Percentiles rank a stretch among this genome's conserved stretches.
Conservation (phyloP, 2,888 invertebrate species). For the Rotaria sp. region DNA sequence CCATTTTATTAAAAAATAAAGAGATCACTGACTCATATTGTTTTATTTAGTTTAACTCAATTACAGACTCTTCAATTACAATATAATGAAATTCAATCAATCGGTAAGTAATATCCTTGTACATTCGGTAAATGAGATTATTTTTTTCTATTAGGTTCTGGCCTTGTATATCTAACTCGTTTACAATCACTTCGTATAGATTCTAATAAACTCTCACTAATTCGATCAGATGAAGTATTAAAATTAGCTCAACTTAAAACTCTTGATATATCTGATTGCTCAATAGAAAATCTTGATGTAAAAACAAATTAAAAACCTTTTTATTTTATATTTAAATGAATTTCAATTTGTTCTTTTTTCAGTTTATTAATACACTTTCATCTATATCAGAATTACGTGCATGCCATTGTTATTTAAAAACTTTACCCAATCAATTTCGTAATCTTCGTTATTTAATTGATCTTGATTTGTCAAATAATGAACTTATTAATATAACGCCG, state of each 20-base stretch:
- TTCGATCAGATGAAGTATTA: background rate
- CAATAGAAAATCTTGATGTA: background rate
- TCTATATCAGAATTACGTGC: conserved; percentile 1
- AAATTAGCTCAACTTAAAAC: background rate
- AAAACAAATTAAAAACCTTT: background rate
- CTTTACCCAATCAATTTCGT: background rate
- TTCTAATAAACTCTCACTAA: background rate
- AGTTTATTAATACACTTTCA: background rate
- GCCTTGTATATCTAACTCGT: background rate
- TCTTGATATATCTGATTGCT: background rate
- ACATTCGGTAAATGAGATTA: background rate
- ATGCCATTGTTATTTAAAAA: background rate
- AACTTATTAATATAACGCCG: background rate
- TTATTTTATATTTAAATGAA: background rate
- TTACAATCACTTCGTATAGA: background rate
- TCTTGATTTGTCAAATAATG: conserved; percentile 11
- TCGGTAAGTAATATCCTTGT: background rate
- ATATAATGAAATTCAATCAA: background rate
- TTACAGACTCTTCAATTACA: conserved; percentile 21
- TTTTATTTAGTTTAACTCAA: background rate
- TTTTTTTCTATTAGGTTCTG: background rate
- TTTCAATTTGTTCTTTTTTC: background rate
- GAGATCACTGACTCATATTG: background rate
- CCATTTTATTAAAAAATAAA: background rate
- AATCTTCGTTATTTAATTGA: conserved; percentile 17